Conservation (phyloP, 2,888 invertebrate genomes). For the Cyaniris semiargus region DNA sequence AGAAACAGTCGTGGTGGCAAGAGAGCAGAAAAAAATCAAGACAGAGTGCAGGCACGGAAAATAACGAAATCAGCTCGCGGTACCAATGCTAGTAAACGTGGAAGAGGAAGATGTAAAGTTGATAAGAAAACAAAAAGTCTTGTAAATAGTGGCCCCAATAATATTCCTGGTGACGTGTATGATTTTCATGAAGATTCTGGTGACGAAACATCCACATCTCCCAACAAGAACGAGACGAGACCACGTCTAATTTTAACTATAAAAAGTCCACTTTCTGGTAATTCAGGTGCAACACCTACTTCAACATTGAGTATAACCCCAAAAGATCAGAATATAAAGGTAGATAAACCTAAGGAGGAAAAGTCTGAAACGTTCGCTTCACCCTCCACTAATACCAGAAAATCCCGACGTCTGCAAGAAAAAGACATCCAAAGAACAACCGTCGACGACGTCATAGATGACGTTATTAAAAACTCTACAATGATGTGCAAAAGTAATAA, state of each 20-base stretch:
- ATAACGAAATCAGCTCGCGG: conserved; percentile 68
- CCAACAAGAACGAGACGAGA: conserved; percentile 77
- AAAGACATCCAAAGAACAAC: conserved; percentile 87
- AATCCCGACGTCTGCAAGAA: conserved; percentile 89
- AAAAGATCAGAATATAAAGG: conserved; percentile 59
- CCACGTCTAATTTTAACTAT: conserved; percentile 91
- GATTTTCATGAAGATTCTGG: conserved; percentile 95
- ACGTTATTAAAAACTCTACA: conserved; percentile 87
- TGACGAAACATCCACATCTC: conserved; percentile 82
- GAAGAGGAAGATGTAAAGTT: conserved; percentile 74
- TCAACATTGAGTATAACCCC: conserved; percentile 66
- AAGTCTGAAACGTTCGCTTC: conserved; percentile 83
- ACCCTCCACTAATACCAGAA: conserved; percentile 87
- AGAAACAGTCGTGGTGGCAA: conserved; percentile 72
- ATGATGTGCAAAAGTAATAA: conserved; percentile 53
- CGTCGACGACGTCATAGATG: conserved; percentile 94
- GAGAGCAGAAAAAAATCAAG: conserved; percentile 61
- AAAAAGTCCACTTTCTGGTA: conserved; percentile 83
- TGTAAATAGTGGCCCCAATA: conserved; percentile 77
- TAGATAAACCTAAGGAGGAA: conserved; percentile 67
- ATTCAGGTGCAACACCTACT: conserved; percentile 62
- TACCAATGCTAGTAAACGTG: conserved; percentile 62
- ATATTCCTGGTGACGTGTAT: conserved; percentile 88
- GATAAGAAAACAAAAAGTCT: conserved; percentile 76
- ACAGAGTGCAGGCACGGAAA: conserved; percentile 72